A percentile compares a stretch with the other conserved stretches of the same genome.
Conservation (phyloP, 1,140 invertebrate genomes). For the Hycleus phaleratus region DNA sequence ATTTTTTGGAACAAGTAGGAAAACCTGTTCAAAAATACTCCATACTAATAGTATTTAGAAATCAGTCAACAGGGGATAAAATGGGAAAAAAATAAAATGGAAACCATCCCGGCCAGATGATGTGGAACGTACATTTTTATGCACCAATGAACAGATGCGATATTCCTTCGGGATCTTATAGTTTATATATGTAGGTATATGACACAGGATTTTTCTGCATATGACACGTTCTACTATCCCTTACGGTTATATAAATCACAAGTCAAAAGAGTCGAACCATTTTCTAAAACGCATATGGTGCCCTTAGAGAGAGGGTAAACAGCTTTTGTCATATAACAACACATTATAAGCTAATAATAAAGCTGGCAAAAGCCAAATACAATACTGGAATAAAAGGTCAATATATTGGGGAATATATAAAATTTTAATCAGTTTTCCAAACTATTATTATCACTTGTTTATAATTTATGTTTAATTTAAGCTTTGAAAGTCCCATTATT, state of each 20-base stretch:
- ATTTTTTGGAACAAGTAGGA: no score
- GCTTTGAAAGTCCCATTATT: no score
- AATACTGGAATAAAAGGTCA: no score
- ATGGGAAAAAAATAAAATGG: slow-evolving; percentile 6
- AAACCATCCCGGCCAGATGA: slow-evolving; percentile 6
- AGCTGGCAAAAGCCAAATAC: no score
- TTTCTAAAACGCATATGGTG: slow-evolving; percentile 9
- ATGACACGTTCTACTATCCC: slow-evolving; percentile 6
- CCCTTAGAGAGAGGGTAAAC: slow-evolving; percentile 11
- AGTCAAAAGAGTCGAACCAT: slow-evolving; percentile 11
- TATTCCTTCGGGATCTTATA: slow-evolving; percentile 7
- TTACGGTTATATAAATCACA: slow-evolving; percentile 6
- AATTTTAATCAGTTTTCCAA: no score
- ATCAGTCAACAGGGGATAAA: no score
- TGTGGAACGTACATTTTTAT: slow-evolving; percentile 10
- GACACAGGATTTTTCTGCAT: slow-evolving; percentile 6
- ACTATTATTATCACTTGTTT: no score
- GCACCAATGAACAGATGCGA: slow-evolving; percentile 12
- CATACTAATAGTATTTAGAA: no score
- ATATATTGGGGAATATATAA: no score
- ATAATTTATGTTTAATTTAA: no score
- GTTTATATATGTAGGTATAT: not conserved
- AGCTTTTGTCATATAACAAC: slow-evolving; percentile 5
- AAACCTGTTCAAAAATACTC: no score
- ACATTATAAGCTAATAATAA: slow-evolving; percentile 3